These are phyloP conservation scores for Coendou prehensilis DNA, from an alignment of 2,797 vertebrate genomes.

Conservation along the genomic window DNA sequence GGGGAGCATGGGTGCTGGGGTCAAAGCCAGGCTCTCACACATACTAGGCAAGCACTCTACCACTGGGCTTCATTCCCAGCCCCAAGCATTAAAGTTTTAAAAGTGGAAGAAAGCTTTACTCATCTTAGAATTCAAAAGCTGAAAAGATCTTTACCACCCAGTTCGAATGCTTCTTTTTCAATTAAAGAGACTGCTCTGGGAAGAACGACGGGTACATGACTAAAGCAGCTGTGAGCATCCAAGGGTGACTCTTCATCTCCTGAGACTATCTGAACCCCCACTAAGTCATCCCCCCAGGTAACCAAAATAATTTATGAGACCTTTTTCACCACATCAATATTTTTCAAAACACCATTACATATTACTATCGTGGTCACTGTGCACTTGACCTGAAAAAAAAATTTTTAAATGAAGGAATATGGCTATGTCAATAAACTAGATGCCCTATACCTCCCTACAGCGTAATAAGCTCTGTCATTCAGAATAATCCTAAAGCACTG, in stretches of 20 bases:
- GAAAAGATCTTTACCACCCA: neutral
- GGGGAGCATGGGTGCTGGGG: neutral
- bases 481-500: constrained; percentile 49
- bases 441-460: neutral
- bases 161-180: constrained; percentile 28
- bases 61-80: neutral
- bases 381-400: constrained; percentile 35
- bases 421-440: neutral
- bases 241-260: neutral
- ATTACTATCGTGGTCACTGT: constrained; percentile 21
- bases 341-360: constrained; percentile 54
- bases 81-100: constrained; percentile 30
- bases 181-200: neutral
- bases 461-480: constrained; percentile 18
- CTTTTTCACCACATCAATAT: neutral
- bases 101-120: constrained; percentile 28
- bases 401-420: constrained; percentile 53
- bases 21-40: neutral
- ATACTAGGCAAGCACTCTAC: neutral
- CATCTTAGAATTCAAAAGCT: constrained; percentile 45
- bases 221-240: neutral
- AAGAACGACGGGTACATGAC: neutral
- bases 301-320: constrained; percentile 33
- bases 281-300: neutral
- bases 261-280: neutral